Evolutionary conservation across 1,140 invertebrate genomes (phyloP).

Genomic region (Plectrocnemia conspersa): DNA sequence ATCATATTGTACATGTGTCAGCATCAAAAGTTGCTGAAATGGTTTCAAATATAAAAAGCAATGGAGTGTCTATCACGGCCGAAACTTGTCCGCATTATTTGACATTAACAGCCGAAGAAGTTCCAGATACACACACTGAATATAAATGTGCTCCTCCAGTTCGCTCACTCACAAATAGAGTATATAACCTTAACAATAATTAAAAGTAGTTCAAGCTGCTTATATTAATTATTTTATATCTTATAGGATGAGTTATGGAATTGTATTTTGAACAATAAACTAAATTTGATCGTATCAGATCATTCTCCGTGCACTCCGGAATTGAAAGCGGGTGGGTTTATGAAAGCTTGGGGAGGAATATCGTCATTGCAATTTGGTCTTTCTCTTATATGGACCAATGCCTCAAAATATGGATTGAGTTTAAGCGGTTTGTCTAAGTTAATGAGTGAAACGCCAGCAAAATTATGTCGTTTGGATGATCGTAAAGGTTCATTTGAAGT

Average conservation of each 20-base stretch:
- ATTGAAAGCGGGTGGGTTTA: slow-evolving; percentile 60
- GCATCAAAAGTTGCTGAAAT: slow-evolving; percentile 54
- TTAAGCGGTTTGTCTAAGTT: slow-evolving; percentile 56
- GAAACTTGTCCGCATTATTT: slow-evolving; percentile 74
- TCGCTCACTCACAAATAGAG: slow-evolving; percentile 56
- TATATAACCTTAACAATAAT: slow-evolving; percentile 32
- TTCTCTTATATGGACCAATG: slow-evolving; percentile 63
- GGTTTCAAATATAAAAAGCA: slow-evolving; percentile 44
- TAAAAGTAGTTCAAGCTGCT: not conserved
- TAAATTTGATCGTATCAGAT: slow-evolving; percentile 68
- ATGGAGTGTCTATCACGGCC: slow-evolving; percentile 53
- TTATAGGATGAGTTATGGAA: slow-evolving; percentile 59
- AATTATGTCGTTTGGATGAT: slow-evolving; percentile 55
- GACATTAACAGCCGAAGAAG: slow-evolving; percentile 57
- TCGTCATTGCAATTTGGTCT: slow-evolving; percentile 68
- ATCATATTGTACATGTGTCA: slow-evolving; percentile 71
- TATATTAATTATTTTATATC: slow-evolving; percentile 20
- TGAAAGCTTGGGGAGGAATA: slow-evolving; percentile 69
- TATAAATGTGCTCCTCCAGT: slow-evolving; percentile 72
- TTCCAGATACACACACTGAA: slow-evolving; percentile 58
- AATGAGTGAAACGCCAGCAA: slow-evolving; percentile 57
- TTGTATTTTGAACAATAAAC: slow-evolving; percentile 51
- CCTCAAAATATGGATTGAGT: slow-evolving; percentile 47
- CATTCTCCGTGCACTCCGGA: slow-evolving; percentile 68
- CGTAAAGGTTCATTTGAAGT: slow-evolving; percentile 57